These are phyloP conservation scores for Hydrocynus forskahlii DNA, from an alignment of 2,797 vertebrate genomes.

Conservation along the genomic window DNA sequence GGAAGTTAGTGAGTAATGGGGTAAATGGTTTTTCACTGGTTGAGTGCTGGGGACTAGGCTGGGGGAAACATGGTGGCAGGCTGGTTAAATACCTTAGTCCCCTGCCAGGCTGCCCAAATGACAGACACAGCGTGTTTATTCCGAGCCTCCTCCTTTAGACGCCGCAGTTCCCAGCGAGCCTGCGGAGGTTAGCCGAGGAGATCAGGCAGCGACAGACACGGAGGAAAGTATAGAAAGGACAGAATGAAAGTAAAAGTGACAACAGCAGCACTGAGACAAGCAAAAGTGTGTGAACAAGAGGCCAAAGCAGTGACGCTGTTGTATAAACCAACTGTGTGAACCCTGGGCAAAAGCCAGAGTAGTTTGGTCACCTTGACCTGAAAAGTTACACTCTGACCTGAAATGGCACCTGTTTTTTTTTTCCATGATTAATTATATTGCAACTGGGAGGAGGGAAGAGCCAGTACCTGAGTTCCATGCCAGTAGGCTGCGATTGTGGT, in stretches of 20 bases:
- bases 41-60: conserved; percentile 49
- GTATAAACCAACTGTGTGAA: conserved; percentile 38
- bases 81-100: conserved; percentile 93
- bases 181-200: conserved; percentile 74
- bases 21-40: conserved; percentile 28
- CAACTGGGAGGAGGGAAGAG: background rate
- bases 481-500: conserved; percentile 93
- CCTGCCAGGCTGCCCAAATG: conserved; percentile 99
- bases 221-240: conserved; percentile 49
- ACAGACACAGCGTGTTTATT: conserved; percentile 96
- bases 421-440: conserved; percentile 2
- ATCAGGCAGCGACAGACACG: conserved; percentile 53
- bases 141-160: conserved; percentile 94
- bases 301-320: conserved; percentile 60
- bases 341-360: conserved; percentile 1
- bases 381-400: conserved; percentile 15
- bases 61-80: conserved; percentile 66
- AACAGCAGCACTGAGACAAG: conserved; percentile 64
- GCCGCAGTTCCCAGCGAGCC: conserved; percentile 95
- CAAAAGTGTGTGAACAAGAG: conserved; percentile 58
- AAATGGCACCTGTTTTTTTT: conserved; percentile 1
- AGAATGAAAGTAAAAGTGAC: conserved; percentile 38
- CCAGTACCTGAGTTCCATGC: conserved; percentile 92
- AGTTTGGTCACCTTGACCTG: conserved; percentile 11
- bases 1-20: conserved; percentile 25